Evolutionary conservation across 2,113 vertebrate species (phyloP).

Genomic region (Varanus komodoensis): DNA sequence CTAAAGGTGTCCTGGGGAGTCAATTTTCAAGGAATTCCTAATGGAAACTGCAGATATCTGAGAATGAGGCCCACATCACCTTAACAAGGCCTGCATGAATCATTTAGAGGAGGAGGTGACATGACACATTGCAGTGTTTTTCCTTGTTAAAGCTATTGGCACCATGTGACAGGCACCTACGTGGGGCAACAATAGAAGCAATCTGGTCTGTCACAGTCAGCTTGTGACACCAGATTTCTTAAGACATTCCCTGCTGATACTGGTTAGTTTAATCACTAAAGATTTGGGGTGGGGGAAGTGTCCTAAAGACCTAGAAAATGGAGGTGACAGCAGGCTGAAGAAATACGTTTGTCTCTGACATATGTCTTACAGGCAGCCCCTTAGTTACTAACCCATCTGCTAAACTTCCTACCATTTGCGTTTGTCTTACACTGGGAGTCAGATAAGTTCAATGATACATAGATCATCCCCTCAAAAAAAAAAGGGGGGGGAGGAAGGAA

Average conservation of each 20-base stretch:
- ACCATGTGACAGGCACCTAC: conserved; percentile 27
- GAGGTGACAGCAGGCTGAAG: conserved; percentile 75
- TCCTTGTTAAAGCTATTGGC: conserved; percentile 24
- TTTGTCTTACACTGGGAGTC: conserved; percentile 9
- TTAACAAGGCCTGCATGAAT: conserved; percentile 51
- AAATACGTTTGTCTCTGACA: conserved; percentile 59
- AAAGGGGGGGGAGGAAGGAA: not conserved
- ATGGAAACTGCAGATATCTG: conserved; percentile 63
- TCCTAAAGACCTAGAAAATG: conserved; percentile 8
- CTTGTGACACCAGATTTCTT: not conserved
- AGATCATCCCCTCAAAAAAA: not conserved
- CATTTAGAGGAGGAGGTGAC: conserved; percentile 60
- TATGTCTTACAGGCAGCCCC: conserved; percentile 57
- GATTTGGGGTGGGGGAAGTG: not conserved
- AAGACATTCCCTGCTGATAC: conserved; percentile 12
- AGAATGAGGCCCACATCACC: conserved; percentile 64
- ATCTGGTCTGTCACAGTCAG: conserved; percentile 20
- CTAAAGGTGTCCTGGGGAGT: conserved; percentile 69
- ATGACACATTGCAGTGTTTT: conserved; percentile 27
- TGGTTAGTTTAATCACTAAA: conserved; percentile 4
- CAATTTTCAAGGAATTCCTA: conserved; percentile 72
- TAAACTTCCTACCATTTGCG: conserved; percentile 60
- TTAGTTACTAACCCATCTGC: conserved; percentile 69
- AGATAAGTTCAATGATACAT: not conserved
- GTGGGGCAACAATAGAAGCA: conserved; percentile 29